Percentiles rank a stretch among this genome's conserved stretches.
Conservation (phyloP, 2,888 invertebrate species). For the Escarpia spicata region DNA sequence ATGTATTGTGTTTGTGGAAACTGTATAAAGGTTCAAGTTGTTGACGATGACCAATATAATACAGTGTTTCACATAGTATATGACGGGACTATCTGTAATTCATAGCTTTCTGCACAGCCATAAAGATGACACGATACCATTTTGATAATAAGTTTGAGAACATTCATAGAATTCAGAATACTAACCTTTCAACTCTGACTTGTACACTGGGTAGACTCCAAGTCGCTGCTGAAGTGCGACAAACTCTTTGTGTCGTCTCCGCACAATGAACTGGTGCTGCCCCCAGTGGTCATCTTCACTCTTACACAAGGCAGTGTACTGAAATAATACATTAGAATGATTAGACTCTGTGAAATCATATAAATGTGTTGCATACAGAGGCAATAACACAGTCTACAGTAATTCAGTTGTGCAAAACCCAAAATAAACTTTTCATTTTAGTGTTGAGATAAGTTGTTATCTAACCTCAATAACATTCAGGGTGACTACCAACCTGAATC, state of each 20-base stretch:
- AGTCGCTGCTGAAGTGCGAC: conserved; percentile 66
- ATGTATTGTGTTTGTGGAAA: too few relatives aligned
- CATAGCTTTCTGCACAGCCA: too few relatives aligned
- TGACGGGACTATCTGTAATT: too few relatives aligned
- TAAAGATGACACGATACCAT: neutral
- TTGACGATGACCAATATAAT: too few relatives aligned
- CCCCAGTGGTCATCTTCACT: neutral
- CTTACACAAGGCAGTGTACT: neutral
- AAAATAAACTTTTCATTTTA: too few relatives aligned
- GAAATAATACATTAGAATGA: neutral
- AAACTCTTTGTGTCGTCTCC: conserved; percentile 67
- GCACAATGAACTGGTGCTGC: conserved; percentile 53
- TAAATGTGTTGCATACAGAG: neutral
- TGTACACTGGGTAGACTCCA: conserved; percentile 62
- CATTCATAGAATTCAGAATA: conserved; percentile 22
- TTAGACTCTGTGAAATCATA: neutral
- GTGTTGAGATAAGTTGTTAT: too few relatives aligned
- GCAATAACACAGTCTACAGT: neutral
- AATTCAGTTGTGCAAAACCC: too few relatives aligned
- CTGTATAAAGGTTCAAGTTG: too few relatives aligned
- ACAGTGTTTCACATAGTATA: too few relatives aligned
- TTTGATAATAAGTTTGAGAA: neutral
- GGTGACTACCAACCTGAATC: too few relatives aligned
- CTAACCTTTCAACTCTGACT: conserved; percentile 52
- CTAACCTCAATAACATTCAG: too few relatives aligned